Percentiles rank a stretch among this genome's conserved stretches.
These are phyloP conservation scores for Lucilia sericata DNA, from an alignment of 1,140 invertebrate species.

Conservation along the genomic window DNA sequence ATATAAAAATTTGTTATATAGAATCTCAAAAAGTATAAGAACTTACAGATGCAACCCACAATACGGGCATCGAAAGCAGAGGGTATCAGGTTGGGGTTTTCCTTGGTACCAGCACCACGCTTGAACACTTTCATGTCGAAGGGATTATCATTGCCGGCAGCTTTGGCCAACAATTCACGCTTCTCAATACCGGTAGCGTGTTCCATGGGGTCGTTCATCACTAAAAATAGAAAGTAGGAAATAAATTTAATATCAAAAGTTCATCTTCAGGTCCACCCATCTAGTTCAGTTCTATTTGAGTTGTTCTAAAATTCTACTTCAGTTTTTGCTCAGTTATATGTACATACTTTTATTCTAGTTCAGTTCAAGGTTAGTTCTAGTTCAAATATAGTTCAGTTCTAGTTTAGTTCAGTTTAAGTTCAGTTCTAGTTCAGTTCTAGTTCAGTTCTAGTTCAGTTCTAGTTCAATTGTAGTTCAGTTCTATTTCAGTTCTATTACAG, in stretches of 20 bases:
- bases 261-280: too few relatives aligned
- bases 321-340: too few relatives aligned
- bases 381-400: too few relatives aligned
- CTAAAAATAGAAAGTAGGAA: conserved; percentile 65
- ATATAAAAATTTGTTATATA: not conserved
- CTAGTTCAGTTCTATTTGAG: too few relatives aligned
- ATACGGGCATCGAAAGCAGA: conserved; percentile 90
- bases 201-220: conserved; percentile 87
- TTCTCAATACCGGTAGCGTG: conserved; percentile 94
- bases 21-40: not conserved
- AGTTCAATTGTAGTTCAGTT: too few relatives aligned
- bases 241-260: not conserved
- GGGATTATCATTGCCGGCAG: conserved; percentile 91
- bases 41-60: conserved; percentile 93
- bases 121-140: conserved; percentile 87
- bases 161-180: conserved; percentile 84
- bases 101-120: conserved; percentile 84
- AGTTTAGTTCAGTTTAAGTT: too few relatives aligned
- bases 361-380: too few relatives aligned
- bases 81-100: conserved; percentile 88
- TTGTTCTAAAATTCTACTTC: too few relatives aligned
- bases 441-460: too few relatives aligned
- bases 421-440: too few relatives aligned
- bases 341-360: too few relatives aligned
- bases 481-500: too few relatives aligned